phyloP scores from a whole-genome alignment of 1,140 invertebrate genomes.

The Penaeus japonicus region DNA sequence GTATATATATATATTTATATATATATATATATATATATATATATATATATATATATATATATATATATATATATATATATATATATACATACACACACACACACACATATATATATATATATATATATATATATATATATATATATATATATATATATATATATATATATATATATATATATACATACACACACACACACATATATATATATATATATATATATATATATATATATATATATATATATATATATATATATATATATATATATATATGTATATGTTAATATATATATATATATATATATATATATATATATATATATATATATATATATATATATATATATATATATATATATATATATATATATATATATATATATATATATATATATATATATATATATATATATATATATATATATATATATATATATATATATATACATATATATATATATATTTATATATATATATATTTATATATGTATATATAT shows the following conservation, averaged over 20 bases:
- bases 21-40: slow-evolving; percentile 30
- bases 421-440: no score
- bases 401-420: no score
- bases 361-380: no score
- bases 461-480: no score
- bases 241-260: slow-evolving; percentile 7
- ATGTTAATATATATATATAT: no score
- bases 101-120: neutral
- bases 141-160: slow-evolving; percentile 3
- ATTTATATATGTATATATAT: no score
- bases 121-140: neutral
- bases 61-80: neutral
- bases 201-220: neutral
- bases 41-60: slow-evolving; percentile 19
- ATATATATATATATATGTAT: no score
- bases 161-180: slow-evolving; percentile 1
- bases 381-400: no score
- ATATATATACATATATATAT: no score
- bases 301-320: no score
- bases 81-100: neutral
- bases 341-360: no score
- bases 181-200: neutral
- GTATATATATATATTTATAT: slow-evolving; percentile 24
- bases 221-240: neutral
- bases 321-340: no score